phyloP scores from a whole-genome alignment of 2,797 vertebrate genomes.

The Austrolebias charrua region DNA sequence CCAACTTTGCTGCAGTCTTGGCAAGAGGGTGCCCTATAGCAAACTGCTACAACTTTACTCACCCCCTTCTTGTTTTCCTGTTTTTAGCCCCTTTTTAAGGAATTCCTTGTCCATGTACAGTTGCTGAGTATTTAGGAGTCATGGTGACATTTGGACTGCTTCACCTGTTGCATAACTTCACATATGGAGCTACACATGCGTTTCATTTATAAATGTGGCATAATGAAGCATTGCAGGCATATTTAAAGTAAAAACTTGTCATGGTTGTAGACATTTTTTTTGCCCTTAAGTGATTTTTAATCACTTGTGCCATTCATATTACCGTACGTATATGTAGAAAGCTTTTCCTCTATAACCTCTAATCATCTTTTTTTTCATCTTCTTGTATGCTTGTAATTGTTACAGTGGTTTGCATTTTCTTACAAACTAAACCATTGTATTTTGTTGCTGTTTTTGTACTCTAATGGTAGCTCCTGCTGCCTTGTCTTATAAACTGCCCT shows the following conservation, averaged over 20 bases:
- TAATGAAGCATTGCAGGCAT: conserved; percentile 20
- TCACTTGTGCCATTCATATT: too few relatives aligned
- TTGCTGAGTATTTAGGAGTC: conserved; percentile 33
- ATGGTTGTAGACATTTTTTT: too few relatives aligned
- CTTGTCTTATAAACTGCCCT: conserved; percentile 74
- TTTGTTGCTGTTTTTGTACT: neutral
- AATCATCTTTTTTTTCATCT: too few relatives aligned
- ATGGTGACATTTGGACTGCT: conserved; percentile 40
- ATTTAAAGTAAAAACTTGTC: too few relatives aligned
- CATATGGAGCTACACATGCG: conserved; percentile 20
- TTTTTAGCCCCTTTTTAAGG: conserved; percentile 44
- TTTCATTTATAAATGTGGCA: conserved; percentile 36
- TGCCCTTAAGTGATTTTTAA: too few relatives aligned
- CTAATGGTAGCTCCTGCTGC: conserved; percentile 65
- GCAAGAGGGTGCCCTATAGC: conserved; percentile 47
- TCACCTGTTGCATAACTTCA: conserved; percentile 53
- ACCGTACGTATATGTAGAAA: too few relatives aligned
- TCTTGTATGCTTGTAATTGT: too few relatives aligned
- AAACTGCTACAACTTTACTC: conserved; percentile 13
- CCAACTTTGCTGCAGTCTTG: conserved; percentile 73
- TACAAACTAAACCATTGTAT: too few relatives aligned
- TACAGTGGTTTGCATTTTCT: too few relatives aligned
- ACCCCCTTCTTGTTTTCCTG: neutral
- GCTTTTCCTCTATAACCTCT: too few relatives aligned
- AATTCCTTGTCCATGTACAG: conserved; percentile 28